These are phyloP conservation scores for Lordiphosa andalusiaca DNA, from an alignment of 2,888 invertebrate genomes.

Conservation along the genomic window DNA sequence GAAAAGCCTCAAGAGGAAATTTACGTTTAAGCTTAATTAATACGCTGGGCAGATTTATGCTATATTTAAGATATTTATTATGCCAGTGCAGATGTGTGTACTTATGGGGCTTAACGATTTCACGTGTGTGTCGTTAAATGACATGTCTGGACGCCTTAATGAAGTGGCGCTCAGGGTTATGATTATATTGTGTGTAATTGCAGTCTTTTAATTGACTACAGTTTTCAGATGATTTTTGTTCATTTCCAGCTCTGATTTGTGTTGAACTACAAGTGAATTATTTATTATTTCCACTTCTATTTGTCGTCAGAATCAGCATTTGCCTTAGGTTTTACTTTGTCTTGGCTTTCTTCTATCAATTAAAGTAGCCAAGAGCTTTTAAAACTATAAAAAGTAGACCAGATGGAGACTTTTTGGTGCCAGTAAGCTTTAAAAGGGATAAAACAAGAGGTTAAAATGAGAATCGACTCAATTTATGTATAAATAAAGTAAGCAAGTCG, in stretches of 20 bases:
- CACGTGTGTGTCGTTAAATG: slow-evolving; percentile 32
- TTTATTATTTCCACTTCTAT: too few species aligned
- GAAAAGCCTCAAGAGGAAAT: slow-evolving; percentile 58
- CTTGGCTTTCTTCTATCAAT: too few species aligned
- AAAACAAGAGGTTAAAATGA: too few species aligned
- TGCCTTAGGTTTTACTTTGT: too few species aligned
- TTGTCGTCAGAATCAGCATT: too few species aligned
- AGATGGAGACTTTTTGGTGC: too few species aligned
- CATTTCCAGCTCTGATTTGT: background rate
- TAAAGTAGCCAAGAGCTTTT: too few species aligned
- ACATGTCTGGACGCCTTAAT: slow-evolving; percentile 33
- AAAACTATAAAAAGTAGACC: too few species aligned
- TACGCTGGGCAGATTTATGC: slow-evolving; percentile 49
- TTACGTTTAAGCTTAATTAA: slow-evolving; percentile 71
- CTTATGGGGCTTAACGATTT: slow-evolving; percentile 10
- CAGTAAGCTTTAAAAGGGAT: too few species aligned
- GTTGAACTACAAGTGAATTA: too few species aligned
- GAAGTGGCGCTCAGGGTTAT: slow-evolving; percentile 36
- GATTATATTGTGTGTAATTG: slow-evolving; percentile 11
- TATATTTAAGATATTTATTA: slow-evolving; percentile 11
- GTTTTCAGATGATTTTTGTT: slow-evolving; percentile 11
- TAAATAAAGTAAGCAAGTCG: too few species aligned
- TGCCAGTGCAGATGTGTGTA: background rate
- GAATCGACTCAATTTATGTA: too few species aligned
- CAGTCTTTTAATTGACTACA: slow-evolving; percentile 21